Percentiles rank a stretch among this genome's conserved stretches.
Conservation (phyloP, 2,888 invertebrate species). For the Melinopterus prodromus region DNA sequence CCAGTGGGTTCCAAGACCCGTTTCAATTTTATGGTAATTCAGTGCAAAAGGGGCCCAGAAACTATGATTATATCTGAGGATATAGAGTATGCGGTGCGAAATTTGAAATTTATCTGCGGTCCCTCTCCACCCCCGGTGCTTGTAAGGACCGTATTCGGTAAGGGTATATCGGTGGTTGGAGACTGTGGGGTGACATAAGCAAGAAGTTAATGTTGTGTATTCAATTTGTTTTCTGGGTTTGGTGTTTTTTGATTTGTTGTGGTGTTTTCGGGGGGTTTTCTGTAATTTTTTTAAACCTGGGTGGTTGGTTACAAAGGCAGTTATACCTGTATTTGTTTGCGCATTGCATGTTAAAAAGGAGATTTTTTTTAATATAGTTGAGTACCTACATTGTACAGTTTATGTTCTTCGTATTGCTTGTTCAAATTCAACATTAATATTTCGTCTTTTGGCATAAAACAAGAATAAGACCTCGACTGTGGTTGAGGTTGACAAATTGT, state of each 20-base stretch:
- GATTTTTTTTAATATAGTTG: too few relatives aligned
- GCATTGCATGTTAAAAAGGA: too few relatives aligned
- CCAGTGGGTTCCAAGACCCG: not conserved
- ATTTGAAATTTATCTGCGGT: not conserved
- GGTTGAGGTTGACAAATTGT: too few relatives aligned
- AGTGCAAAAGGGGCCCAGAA: not conserved
- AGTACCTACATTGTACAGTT: too few relatives aligned
- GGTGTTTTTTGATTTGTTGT: too few relatives aligned
- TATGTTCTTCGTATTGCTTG: too few relatives aligned
- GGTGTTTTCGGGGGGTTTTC: not conserved
- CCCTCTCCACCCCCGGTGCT: not conserved
- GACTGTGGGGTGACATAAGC: not conserved
- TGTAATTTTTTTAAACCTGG: too few relatives aligned
- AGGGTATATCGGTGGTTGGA: not conserved
- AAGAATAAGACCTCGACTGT: too few relatives aligned
- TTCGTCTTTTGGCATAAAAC: too few relatives aligned
- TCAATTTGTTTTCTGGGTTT: not conserved
- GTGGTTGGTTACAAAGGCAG: too few relatives aligned
- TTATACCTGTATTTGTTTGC: too few relatives aligned
- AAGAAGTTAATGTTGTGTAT: not conserved
- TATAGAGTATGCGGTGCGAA: not conserved
- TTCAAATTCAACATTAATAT: too few relatives aligned
- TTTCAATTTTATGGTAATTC: slow-evolving; percentile 4
- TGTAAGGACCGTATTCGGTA: not conserved
- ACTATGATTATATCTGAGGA: not conserved